Evolutionary conservation across 2,888 invertebrate genomes (phyloP).

Genomic region (Lycia hirtaria): DNA sequence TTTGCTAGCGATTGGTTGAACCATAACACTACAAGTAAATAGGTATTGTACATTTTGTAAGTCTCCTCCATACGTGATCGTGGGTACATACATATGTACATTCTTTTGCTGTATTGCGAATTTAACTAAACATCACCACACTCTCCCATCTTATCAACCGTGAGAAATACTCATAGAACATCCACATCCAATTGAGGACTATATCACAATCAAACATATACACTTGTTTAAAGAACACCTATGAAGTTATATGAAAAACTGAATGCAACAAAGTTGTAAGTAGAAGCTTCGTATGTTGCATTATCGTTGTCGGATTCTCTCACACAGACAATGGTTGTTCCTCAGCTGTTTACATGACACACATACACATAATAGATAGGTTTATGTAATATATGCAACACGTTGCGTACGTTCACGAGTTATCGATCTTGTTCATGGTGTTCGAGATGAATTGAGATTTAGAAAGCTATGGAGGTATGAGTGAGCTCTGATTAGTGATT

Average conservation of each 20-base stretch:
- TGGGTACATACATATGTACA: no score
- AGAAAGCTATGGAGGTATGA: not conserved
- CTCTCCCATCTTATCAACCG: not conserved
- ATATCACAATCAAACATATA: not conserved
- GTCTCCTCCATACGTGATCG: no score
- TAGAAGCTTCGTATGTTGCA: not conserved
- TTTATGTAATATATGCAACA: constrained; percentile 11
- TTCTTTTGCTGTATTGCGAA: no score
- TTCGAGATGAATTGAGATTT: constrained; percentile 3
- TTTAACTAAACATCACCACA: not conserved
- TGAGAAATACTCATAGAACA: not conserved
- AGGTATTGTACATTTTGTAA: no score
- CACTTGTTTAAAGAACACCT: not conserved
- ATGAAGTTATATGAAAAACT: not conserved
- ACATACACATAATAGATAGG: constrained; percentile 4
- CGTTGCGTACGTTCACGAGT: not conserved
- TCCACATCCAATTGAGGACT: not conserved
- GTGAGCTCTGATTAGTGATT: no score
- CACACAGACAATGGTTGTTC: constrained; percentile 3
- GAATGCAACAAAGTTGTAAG: not conserved
- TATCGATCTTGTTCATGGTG: not conserved
- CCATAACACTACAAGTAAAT: no score
- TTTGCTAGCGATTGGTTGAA: no score
- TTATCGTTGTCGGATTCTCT: not conserved
- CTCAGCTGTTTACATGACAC: not conserved